A percentile compares a stretch with the other conserved stretches of the same genome.
Conservation (phyloP, 2,113 vertebrate species). For the Plecotus auritus region DNA sequence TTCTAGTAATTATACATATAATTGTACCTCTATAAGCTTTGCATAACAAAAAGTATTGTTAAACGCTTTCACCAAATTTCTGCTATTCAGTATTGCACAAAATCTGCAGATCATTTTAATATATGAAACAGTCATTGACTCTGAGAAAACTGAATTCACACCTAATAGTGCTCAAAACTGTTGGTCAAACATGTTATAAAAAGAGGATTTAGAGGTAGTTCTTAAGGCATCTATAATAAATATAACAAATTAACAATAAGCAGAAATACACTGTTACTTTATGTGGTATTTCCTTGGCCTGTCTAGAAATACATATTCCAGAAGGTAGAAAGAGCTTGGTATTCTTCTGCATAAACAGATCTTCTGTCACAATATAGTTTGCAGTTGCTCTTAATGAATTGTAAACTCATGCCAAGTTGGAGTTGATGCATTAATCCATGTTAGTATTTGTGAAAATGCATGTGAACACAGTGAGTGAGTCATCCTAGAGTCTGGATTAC, state of each 20-base stretch:
- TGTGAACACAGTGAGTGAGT: constrained; percentile 22
- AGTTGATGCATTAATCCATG: constrained; percentile 53
- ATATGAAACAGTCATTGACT: background rate
- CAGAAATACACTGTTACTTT: background rate
- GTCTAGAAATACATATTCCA: constrained; percentile 38
- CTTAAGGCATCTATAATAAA: background rate
- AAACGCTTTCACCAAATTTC: constrained; percentile 12
- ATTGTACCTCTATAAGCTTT: background rate
- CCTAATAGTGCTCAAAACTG: background rate
- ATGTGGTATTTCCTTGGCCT: background rate
- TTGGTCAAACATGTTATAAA: background rate
- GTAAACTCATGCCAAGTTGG: constrained; percentile 34
- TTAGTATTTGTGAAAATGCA: constrained; percentile 46
- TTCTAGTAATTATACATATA: background rate
- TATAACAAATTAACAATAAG: background rate
- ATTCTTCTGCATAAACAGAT: constrained; percentile 26
- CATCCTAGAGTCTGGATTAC: background rate
- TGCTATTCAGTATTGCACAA: background rate
- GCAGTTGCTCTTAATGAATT: constrained; percentile 41
- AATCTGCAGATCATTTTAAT: background rate
- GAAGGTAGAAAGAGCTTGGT: constrained; percentile 9
- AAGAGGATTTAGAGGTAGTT: constrained; percentile 20
- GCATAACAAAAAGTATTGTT: background rate
- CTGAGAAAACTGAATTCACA: background rate
- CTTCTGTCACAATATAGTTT: constrained; percentile 45